Evolutionary conservation across 2,888 invertebrate species (phyloP).

Genomic region (Calephelis perditalis): DNA sequence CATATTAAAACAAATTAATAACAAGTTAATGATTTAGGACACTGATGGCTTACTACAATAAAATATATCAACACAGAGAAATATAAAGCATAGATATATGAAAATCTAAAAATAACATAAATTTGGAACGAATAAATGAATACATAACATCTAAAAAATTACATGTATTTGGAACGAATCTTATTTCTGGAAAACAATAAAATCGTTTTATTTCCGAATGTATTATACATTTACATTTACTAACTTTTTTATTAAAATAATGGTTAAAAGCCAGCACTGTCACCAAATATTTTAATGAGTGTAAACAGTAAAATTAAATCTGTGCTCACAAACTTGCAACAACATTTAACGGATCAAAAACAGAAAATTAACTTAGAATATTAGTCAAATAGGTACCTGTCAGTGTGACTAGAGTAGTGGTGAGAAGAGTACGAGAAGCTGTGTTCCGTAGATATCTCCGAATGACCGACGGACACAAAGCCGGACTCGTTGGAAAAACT

Average conservation of each 20-base stretch:
- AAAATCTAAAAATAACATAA: no score
- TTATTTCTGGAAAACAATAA: no score
- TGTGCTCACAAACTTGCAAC: constrained; percentile 7
- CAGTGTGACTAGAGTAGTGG: constrained; percentile 67
- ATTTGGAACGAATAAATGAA: no score
- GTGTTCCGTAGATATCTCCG: constrained; percentile 66
- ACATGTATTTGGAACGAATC: no score
- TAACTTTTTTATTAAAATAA: not conserved
- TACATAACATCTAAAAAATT: no score
- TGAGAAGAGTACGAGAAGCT: constrained; percentile 67
- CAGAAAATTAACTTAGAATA: constrained; percentile 21
- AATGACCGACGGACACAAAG: constrained; percentile 71
- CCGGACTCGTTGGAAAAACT: constrained; percentile 76
- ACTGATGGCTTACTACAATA: no score
- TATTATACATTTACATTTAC: no score
- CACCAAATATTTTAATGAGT: not conserved
- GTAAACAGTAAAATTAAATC: not conserved
- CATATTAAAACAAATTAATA: not conserved
- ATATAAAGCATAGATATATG: no score
- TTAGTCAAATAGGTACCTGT: constrained; percentile 47
- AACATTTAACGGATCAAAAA: constrained; percentile 5
- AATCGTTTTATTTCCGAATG: no score
- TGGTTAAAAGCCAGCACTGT: constrained; percentile 4
- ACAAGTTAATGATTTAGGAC: not conserved
- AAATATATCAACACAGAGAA: no score